Conservation (phyloP, 1,140 invertebrate species). For the Zaprionus africanus region DNA sequence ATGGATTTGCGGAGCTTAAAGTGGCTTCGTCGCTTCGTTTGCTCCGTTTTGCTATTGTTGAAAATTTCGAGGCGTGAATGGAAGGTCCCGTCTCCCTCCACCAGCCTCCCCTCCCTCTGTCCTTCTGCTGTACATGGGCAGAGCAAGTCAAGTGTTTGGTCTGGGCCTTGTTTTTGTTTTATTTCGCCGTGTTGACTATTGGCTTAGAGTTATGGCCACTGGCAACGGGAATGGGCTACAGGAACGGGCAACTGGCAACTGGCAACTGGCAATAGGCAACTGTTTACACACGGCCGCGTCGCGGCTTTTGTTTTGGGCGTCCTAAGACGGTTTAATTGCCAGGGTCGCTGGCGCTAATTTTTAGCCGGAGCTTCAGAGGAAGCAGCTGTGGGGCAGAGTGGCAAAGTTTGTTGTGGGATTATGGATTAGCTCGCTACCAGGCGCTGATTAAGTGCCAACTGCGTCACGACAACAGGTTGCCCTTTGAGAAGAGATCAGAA, state of each 20-base stretch:
- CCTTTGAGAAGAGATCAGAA: neutral
- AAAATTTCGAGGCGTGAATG: constrained; percentile 68
- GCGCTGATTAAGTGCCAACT: constrained; percentile 32
- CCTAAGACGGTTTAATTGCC: constrained; percentile 69
- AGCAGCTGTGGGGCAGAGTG: constrained; percentile 3
- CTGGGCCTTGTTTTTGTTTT: constrained; percentile 72
- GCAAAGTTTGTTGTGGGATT: constrained; percentile 50
- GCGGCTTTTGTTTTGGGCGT: constrained; percentile 39
- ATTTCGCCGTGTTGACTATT: constrained; percentile 80
- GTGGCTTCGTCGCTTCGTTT: constrained; percentile 82
- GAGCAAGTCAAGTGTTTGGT: constrained; percentile 61
- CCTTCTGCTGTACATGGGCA: constrained; percentile 5
- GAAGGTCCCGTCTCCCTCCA: neutral
- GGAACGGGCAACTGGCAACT: constrained; percentile 46
- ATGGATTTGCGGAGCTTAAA: constrained; percentile 83
- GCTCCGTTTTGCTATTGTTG: constrained; percentile 81
- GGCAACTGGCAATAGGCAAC: constrained; percentile 32
- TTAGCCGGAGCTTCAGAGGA: neutral
- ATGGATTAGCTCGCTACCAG: constrained; percentile 5
- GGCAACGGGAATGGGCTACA: constrained; percentile 40
- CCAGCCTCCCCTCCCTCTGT: neutral
- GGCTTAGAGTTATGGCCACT: constrained; percentile 75
- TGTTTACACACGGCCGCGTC: constrained; percentile 60
- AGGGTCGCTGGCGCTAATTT: constrained; percentile 64
- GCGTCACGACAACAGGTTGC: constrained; percentile 17